A percentile compares a stretch with the other conserved stretches of the same genome.
These are phyloP conservation scores for Laticauda colubrina DNA, from an alignment of 2,113 vertebrate species.

Conservation along the genomic window DNA sequence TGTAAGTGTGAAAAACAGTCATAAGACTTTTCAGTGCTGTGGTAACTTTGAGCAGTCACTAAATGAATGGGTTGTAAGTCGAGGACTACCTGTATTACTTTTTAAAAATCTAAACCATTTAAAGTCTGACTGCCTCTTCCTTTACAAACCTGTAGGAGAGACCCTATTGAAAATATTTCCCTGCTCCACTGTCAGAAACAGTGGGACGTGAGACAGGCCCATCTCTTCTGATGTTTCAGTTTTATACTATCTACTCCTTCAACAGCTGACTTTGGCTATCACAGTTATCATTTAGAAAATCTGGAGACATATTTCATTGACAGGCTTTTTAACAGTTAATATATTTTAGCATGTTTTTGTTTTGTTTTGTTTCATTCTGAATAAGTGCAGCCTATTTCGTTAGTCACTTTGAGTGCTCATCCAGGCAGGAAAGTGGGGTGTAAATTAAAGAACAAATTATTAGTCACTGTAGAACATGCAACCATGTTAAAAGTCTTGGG, in stretches of 20 bases:
- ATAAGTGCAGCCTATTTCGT: not conserved
- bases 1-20: not conserved
- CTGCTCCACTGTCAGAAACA: not conserved
- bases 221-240: not conserved
- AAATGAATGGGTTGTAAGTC: not conserved
- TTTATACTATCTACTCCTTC: not conserved
- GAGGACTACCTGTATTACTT: not conserved
- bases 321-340: not conserved
- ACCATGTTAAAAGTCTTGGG: not conserved
- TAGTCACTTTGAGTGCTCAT: not conserved
- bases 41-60: not conserved
- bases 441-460: not conserved
- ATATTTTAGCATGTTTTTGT: not conserved
- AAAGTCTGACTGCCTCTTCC: not conserved
- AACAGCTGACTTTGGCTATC: not conserved
- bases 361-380: not conserved
- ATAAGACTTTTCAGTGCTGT: not conserved
- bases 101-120: not conserved
- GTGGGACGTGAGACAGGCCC: not conserved
- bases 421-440: not conserved
- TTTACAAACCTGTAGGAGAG: not conserved
- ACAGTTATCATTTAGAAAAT: not conserved
- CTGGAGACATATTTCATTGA: not conserved
- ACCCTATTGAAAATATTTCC: not conserved
- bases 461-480: not conserved